Conservation (phyloP, 1,140 invertebrate genomes). For the Panagrolaimus sp. region DNA sequence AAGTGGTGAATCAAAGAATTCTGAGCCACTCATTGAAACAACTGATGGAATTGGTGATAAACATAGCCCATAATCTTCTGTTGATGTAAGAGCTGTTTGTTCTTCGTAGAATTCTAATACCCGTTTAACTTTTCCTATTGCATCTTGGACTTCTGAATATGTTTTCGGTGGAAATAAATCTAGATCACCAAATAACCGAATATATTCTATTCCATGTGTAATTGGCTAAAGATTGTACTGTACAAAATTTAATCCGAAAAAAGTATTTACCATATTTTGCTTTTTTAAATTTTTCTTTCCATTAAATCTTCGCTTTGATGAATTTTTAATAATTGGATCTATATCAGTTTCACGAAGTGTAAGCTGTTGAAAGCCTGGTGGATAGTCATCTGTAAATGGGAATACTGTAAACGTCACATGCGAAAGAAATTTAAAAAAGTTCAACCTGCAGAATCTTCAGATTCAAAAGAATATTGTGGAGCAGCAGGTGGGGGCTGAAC, state of each 20-base stretch:
- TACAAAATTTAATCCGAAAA: not conserved
- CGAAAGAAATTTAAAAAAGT: no score
- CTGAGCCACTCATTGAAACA: constrained; percentile 15
- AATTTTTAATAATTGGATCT: no score
- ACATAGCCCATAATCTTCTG: not conserved
- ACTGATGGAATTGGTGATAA: constrained; percentile 9
- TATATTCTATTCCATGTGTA: constrained; percentile 27
- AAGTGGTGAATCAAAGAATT: constrained; percentile 16
- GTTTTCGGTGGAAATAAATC: constrained; percentile 24
- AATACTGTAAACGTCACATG: no score
- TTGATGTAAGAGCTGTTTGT: constrained; percentile 8
- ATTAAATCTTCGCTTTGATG: not conserved
- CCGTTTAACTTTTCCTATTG: constrained; percentile 20
- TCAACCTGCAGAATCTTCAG: constrained; percentile 1
- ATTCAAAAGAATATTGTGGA: not conserved
- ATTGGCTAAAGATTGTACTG: constrained; percentile 1
- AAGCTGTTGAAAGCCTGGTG: not conserved
- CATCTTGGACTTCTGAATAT: constrained; percentile 20
- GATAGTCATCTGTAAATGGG: no score
- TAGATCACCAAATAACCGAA: constrained; percentile 26
- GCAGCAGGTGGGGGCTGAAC: not conserved
- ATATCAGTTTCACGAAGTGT: not conserved
- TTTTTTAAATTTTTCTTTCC: constrained; percentile 6
- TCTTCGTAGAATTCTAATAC: constrained; percentile 19
- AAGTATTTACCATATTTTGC: not conserved